A percentile compares a stretch with the other conserved stretches of the same genome.
phyloP scores from a whole-genome alignment of 2,888 invertebrate genomes.

The Pseudococcus viburni region DNA sequence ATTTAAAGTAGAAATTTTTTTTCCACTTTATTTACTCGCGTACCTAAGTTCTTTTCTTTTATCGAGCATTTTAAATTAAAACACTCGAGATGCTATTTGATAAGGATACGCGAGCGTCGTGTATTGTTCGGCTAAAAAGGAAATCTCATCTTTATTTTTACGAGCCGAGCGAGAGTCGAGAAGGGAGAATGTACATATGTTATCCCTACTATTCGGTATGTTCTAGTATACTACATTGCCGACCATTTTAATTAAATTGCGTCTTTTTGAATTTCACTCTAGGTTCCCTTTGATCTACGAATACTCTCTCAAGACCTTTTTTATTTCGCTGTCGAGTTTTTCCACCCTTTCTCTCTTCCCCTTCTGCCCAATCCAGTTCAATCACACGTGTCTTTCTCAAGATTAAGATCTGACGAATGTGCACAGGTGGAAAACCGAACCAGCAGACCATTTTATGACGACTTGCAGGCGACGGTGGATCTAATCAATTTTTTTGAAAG shows the following conservation, averaged over 20 bases:
- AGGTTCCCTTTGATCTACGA: conserved; percentile 10
- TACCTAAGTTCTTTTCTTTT: not conserved
- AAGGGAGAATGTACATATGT: not conserved
- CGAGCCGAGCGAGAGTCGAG: not conserved
- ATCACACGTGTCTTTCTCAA: not conserved
- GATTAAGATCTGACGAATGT: no score
- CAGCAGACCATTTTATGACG: no score
- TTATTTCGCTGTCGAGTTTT: not conserved
- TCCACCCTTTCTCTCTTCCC: not conserved
- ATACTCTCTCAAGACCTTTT: not conserved
- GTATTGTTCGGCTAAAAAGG: conserved; percentile 1
- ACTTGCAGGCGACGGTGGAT: no score
- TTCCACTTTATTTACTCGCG: conserved; percentile 17
- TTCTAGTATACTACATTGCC: no score
- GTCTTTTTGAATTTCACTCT: conserved; percentile 25
- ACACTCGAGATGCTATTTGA: conserved; percentile 44
- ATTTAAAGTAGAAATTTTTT: conserved; percentile 44
- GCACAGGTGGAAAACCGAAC: no score
- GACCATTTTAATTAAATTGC: conserved; percentile 33
- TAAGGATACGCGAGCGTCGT: not conserved
- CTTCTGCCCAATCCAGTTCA: not conserved
- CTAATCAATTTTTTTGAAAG: no score
- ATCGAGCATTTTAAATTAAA: conserved; percentile 34
- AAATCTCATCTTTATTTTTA: conserved; percentile 46
- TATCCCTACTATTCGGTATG: not conserved